A percentile compares a stretch with the other conserved stretches of the same genome.
Evolutionary conservation across 2,113 vertebrate species (phyloP).

Genomic region (Axis porcinus): DNA sequence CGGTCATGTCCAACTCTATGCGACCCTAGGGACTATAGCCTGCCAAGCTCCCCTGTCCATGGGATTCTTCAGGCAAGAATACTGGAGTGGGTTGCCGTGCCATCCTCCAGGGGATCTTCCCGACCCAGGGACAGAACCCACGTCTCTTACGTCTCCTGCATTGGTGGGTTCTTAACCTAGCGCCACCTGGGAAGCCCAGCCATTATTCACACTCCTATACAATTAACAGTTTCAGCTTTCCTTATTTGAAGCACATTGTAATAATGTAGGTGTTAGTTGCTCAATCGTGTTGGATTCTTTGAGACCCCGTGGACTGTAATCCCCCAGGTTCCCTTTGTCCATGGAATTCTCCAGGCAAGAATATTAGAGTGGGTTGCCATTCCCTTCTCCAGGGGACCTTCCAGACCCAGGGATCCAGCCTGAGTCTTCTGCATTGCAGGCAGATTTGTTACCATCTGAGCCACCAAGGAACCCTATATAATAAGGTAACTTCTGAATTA

Average conservation of each 20-base stretch:
- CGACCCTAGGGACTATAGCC: not conserved
- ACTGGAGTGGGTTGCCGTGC: not conserved
- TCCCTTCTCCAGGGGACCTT: not conserved
- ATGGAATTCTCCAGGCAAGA: not conserved
- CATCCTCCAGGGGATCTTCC: not conserved
- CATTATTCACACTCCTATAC: not conserved
- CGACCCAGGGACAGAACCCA: not conserved
- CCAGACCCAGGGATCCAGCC: not conserved
- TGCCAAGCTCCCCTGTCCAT: rapidly evolving
- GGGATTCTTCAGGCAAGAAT: not conserved
- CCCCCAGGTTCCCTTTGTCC: not conserved
- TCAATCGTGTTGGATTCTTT: not conserved
- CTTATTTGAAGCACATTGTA: not conserved
- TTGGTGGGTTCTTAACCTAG: not conserved
- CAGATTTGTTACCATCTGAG: not conserved
- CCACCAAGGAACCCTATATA: not conserved
- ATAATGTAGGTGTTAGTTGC: not conserved
- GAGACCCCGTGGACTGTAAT: not conserved
- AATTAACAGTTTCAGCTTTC: not conserved
- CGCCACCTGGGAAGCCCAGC: not conserved
- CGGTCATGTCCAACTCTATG: not conserved
- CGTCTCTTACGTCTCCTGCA: not conserved
- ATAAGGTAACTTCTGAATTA: not conserved
- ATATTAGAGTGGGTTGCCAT: not conserved
- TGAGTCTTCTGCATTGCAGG: not conserved